phyloP scores from a whole-genome alignment of 2,113 vertebrate species.

The Anhinga anhinga region DNA sequence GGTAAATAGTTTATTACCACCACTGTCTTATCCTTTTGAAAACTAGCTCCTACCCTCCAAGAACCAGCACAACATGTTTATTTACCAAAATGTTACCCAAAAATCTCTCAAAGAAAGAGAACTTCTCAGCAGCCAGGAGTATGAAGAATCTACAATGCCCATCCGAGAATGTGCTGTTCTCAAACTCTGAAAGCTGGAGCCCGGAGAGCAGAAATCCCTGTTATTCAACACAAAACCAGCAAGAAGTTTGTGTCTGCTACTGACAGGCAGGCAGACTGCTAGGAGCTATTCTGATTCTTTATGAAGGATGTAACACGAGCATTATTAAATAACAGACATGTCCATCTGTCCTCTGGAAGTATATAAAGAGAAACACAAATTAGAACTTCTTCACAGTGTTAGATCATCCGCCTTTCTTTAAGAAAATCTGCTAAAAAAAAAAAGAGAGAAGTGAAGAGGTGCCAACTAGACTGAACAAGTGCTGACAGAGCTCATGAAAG shows the following conservation, averaged over 20 bases:
- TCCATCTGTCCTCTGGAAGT: conserved; percentile 62
- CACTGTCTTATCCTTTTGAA: neutral
- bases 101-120: neutral
- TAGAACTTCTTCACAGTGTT: conserved; percentile 57
- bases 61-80: neutral
- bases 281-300: conserved; percentile 37
- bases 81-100: neutral
- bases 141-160: neutral
- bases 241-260: conserved; percentile 23
- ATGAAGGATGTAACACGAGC: conserved; percentile 47
- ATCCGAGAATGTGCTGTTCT: neutral
- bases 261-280: conserved; percentile 53
- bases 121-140: neutral
- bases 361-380: conserved; percentile 55
- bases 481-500: conserved; percentile 65
- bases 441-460: conserved; percentile 27
- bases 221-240: conserved; percentile 17
- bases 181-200: neutral
- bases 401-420: conserved; percentile 49
- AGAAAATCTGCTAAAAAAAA: conserved; percentile 53
- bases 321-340: conserved; percentile 58
- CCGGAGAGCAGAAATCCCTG: neutral
- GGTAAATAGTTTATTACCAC: neutral
- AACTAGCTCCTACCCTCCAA: neutral
- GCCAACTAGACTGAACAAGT: conserved; percentile 65